Evolutionary conservation across 2,888 invertebrate species (phyloP), one percentile per base, ranked within the genome.

Genomic region (Drosophila ezoana): DNA sequence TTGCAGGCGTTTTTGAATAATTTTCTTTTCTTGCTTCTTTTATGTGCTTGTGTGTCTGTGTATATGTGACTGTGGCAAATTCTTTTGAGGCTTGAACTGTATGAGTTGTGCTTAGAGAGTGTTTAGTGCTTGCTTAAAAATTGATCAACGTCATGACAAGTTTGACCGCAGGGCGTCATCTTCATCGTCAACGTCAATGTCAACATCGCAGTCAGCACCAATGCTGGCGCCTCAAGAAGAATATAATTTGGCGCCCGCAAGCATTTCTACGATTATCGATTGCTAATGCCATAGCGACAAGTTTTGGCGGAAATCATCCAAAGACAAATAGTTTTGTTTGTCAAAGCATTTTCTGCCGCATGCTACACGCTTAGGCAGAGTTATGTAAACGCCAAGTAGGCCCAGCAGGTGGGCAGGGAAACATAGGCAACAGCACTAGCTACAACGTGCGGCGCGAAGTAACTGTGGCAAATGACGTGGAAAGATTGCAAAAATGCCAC

Each of bases 1-100:
- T 89, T 89, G 83, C 88, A 76, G 80, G 89, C 84, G 83, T 89
- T 90, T 90, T 85, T 89, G 89, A 89, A 90, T 89, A 87, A 89
- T 90, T 87, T 90, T 78, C 28, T 68, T 53, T 52, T 32, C 62
- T 33, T 48, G 48, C 33, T 40, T 16, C 45, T 35, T 14, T 56
- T 54, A 47, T 13, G 18, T 41, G 9, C 44, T 3, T 60, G n/a
- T 20, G 9, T 57, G 20, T 38, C 16, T 41, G 38, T 35, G 47
- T 61, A 16, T 66, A 52, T 35, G 45, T 54, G 51, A 18, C 32
- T 49, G 41, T 33, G n/a, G 11, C 44, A 35, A 32, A 56, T 67
- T 54, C 62, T 56, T 75, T 70, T 70, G 53, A 57, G 59, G 71
- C 69, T 69, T 86, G 86, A 83, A 68, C 73, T 82, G 83, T 83